Conservation (phyloP, 1,140 invertebrate genomes). For the Notospermus geniculatus region DNA sequence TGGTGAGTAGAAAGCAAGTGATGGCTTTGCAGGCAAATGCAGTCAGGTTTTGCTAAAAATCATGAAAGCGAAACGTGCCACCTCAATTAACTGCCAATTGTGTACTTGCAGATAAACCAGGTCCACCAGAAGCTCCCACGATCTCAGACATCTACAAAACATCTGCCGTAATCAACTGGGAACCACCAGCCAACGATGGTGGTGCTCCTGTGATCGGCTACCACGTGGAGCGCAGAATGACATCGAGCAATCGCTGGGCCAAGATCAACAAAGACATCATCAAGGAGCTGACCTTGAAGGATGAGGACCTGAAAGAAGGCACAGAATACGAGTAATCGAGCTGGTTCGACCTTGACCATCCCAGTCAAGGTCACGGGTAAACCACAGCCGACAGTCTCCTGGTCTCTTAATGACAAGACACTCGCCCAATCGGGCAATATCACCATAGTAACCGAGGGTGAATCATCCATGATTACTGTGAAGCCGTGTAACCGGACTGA, state of each 20-base stretch:
- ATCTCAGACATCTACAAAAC: conserved; percentile 88
- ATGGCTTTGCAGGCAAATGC: too few relatives aligned
- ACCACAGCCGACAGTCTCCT: conserved; percentile 76
- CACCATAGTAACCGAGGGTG: conserved; percentile 31
- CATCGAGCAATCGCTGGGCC: conserved; percentile 72
- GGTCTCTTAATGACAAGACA: conserved; percentile 56
- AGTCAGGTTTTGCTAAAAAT: too few relatives aligned
- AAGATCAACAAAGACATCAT: conserved; percentile 84
- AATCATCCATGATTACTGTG: conserved; percentile 54
- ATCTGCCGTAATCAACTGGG: conserved; percentile 90
- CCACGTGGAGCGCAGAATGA: conserved; percentile 42
- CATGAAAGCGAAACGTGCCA: too few relatives aligned
- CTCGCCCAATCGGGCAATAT: conserved; percentile 30
- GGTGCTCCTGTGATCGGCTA: conserved; percentile 44
- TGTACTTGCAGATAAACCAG: conserved; percentile 49
- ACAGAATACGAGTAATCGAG: conserved; percentile 67
- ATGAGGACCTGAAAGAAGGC: too few relatives aligned
- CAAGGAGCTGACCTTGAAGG: conserved; percentile 76
- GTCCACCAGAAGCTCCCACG: conserved; percentile 50
- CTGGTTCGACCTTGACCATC: conserved; percentile 38
- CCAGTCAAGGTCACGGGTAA: conserved; percentile 75
- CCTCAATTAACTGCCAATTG: too few relatives aligned
- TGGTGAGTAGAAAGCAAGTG: too few relatives aligned
- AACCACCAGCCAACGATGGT: conserved; percentile 59
- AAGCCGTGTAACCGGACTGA: conserved; percentile 81